A percentile compares a stretch with the other conserved stretches of the same genome.
Evolutionary conservation across 2,888 invertebrate genomes (phyloP).

Genomic region (Pachycephus smyrnensis): DNA sequence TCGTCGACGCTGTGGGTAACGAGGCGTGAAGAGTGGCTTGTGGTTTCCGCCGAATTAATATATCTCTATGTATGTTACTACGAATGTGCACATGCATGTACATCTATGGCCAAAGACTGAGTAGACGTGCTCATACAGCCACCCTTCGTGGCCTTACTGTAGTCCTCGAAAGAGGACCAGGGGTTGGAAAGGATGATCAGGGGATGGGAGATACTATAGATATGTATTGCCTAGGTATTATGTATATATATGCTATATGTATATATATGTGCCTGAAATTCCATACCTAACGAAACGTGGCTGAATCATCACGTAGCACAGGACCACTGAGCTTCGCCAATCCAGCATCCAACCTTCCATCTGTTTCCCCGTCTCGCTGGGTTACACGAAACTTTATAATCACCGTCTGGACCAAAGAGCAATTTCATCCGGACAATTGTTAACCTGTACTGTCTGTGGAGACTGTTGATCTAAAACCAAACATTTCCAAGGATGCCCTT

Average conservation of each 20-base stretch:
- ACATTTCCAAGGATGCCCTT: not conserved
- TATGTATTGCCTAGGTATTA: not conserved
- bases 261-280: not conserved
- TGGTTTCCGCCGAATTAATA: not conserved
- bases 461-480: not conserved
- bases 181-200: too few species aligned
- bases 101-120: not conserved
- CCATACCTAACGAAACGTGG: constrained; percentile 16
- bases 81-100: not conserved
- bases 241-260: too few species aligned
- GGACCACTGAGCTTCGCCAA: constrained; percentile 23
- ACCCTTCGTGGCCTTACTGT: not conserved
- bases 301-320: constrained; percentile 38
- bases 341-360: constrained; percentile 20
- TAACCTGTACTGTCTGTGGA: not conserved
- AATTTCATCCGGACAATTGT: constrained; percentile 22
- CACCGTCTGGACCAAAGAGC: constrained; percentile 24
- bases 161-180: not conserved
- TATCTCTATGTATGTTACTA: not conserved
- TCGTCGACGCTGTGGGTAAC: not conserved
- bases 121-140: not conserved
- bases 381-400: constrained; percentile 45
- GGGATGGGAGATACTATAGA: not conserved
- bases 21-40: not conserved
- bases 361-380: constrained; percentile 28